Conservation (phyloP, 2,888 invertebrate species). For the Epinotia bilunana region DNA sequence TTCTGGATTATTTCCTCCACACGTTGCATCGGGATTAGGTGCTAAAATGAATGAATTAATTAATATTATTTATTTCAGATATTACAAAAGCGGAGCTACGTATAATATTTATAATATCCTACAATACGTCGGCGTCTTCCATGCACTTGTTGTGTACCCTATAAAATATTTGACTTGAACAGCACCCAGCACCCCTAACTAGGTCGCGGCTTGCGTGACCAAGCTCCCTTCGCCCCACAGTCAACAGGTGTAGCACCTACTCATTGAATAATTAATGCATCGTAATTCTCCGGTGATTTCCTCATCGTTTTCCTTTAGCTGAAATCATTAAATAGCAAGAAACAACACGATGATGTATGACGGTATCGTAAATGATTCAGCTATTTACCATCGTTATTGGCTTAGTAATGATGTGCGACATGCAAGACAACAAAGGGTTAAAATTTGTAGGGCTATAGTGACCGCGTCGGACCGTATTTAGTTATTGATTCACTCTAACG, state of each 20-base stretch:
- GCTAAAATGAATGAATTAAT: too few relatives aligned
- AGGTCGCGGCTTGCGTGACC: constrained; percentile 67
- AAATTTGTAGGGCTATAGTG: not conserved
- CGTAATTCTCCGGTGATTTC: constrained; percentile 44
- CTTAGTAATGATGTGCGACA: constrained; percentile 24
- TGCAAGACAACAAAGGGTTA: constrained; percentile 24
- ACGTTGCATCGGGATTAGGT: too few relatives aligned
- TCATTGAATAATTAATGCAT: constrained; percentile 71
- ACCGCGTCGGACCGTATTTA: not conserved
- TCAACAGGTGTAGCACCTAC: constrained; percentile 70
- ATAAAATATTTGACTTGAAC: constrained; percentile 29
- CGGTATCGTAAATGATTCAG: constrained; percentile 26
- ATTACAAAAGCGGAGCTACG: too few relatives aligned
- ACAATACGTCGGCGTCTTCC: not conserved
- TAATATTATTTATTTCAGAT: too few relatives aligned
- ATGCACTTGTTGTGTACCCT: constrained; percentile 36
- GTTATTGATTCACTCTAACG: constrained; percentile 20
- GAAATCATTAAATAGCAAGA: constrained; percentile 28
- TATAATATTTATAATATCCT: not conserved
- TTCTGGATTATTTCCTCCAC: too few relatives aligned
- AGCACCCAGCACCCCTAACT: constrained; percentile 48
- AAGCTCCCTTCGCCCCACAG: constrained; percentile 57
- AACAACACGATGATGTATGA: constrained; percentile 11
- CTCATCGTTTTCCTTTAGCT: constrained; percentile 23
- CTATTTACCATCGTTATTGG: constrained; percentile 22